A percentile compares a stretch with the other conserved stretches of the same genome.
Conservation (phyloP, 1,140 invertebrate species). For the Drosophila miranda region DNA sequence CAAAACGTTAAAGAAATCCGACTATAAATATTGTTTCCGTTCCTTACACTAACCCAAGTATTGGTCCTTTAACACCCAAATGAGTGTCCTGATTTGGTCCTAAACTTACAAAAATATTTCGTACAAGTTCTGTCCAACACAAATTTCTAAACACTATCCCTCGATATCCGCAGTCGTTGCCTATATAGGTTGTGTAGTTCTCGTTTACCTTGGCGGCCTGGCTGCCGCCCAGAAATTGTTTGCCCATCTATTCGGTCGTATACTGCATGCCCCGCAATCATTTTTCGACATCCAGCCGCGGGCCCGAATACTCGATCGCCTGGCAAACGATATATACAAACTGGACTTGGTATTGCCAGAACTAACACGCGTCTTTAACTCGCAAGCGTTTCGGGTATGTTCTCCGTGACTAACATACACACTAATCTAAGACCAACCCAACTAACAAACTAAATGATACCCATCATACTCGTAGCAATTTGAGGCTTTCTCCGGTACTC, state of each 20-base stretch:
- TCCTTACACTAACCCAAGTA: background rate
- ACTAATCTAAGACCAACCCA: slow-evolving; percentile 36
- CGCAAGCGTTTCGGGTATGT: slow-evolving; percentile 80
- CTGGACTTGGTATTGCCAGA: slow-evolving; percentile 84
- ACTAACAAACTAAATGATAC: slow-evolving; percentile 26
- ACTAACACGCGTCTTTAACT: slow-evolving; percentile 80
- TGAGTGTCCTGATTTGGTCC: background rate
- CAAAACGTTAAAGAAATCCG: no score
- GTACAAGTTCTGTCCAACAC: background rate
- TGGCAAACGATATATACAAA: slow-evolving; percentile 88
- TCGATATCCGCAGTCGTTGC: slow-evolving; percentile 46
- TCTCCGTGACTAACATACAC: slow-evolving; percentile 48
- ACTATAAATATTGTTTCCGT: no score
- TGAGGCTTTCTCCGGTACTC: slow-evolving; percentile 18
- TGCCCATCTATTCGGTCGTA: slow-evolving; percentile 84
- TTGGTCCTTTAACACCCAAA: slow-evolving; percentile 18
- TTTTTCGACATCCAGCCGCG: slow-evolving; percentile 91
- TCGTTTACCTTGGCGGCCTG: slow-evolving; percentile 50
- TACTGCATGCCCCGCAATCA: slow-evolving; percentile 86
- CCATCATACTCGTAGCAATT: slow-evolving; percentile 41
- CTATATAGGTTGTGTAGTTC: slow-evolving; percentile 44
- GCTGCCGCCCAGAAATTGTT: slow-evolving; percentile 54
- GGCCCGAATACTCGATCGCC: slow-evolving; percentile 89
- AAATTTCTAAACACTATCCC: background rate
- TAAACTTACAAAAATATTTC: background rate